Base-by-base conservation (phyloP, 2,888 invertebrate species). In the Smittia aterrima region DNA sequence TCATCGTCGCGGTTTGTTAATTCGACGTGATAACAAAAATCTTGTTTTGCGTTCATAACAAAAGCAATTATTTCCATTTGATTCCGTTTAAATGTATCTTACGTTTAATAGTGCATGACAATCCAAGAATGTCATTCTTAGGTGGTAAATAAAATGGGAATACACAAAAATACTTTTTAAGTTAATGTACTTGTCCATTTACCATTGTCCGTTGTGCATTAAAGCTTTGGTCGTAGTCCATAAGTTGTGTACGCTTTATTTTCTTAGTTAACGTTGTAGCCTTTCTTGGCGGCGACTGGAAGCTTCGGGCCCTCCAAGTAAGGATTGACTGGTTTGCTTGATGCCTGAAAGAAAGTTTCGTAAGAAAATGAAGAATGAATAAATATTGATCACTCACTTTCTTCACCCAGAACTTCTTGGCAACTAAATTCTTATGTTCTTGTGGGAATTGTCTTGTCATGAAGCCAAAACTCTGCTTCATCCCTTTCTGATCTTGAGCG, bases 261-360 rank as follows among this genome's bases (percentile, higher is more conserved):
- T 40, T 64, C 22, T 82, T 82, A 85, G 76, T 83, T 83, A 75
- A 92, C 88, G 79, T 91, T 88, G 80, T 90, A 90, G 78, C 95
- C 94, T 83, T 96, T 96, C 83, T 96, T 96, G 74, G 96, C 96
- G 47, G 95, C 95, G 76, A 95, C 92, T 9, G 95, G 95, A 76
- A 96, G 85, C 78, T 92, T 91, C 79, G 94, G 93, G 47, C 95
- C 96, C 78, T 86, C 86, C 78, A 96, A 85, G 80, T 88, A 96
- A 9, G 96, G 96, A 84, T 96, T 96, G 13, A 9, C 24, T 7
- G 74, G 27, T 54, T 53, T 32, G 11, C 22, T 32, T 20, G 72
- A 62, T 13, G 72, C 32, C 54, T 71, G 53, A 38, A n/a, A n/a
- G n/a, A n/a, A n/a, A n/a, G n/a, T n/a, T n/a, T n/a, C n/a, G n/a